Conservation (phyloP, 2,113 vertebrate genomes). For the Vicugna pacos region DNA sequence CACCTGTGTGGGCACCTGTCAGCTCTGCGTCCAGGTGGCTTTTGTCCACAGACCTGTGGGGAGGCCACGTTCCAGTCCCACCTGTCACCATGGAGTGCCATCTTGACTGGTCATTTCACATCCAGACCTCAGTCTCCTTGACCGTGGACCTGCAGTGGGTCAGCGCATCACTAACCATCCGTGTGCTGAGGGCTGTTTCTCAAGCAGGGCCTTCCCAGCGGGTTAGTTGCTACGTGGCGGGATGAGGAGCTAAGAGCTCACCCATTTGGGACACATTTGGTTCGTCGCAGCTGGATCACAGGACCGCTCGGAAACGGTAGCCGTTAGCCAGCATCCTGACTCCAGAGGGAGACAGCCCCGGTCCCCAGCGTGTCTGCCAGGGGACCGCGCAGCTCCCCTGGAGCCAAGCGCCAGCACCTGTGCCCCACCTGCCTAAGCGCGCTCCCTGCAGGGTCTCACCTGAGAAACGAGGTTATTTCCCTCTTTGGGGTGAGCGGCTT, state of each 20-base stretch:
- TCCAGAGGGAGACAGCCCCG: fast-evolving
- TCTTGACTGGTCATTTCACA: fast-evolving
- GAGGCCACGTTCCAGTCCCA: fast-evolving
- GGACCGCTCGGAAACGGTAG: background rate
- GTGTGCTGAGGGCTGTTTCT: background rate
- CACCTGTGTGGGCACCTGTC: background rate
- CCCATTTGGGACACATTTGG: background rate
- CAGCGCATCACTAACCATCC: fast-evolving
- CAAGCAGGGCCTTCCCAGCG: background rate
- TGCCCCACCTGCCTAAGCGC: too few species aligned
- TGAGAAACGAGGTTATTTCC: background rate
- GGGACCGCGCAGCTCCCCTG: fast-evolving
- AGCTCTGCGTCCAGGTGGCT: background rate
- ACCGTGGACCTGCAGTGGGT: too few species aligned
- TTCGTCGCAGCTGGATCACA: fast-evolving
- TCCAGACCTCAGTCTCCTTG: background rate
- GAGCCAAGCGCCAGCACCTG: fast-evolving
- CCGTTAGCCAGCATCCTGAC: fast-evolving
- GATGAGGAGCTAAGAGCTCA: background rate
- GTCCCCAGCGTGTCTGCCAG: fast-evolving
- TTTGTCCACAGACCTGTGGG: conserved; percentile 54
- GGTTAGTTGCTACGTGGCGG: too few species aligned
- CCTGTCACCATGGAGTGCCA: fast-evolving
- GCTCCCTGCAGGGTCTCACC: background rate
- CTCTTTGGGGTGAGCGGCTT: background rate